Conservation (phyloP, 1,140 invertebrate genomes). For the Heliconius nattereri region DNA sequence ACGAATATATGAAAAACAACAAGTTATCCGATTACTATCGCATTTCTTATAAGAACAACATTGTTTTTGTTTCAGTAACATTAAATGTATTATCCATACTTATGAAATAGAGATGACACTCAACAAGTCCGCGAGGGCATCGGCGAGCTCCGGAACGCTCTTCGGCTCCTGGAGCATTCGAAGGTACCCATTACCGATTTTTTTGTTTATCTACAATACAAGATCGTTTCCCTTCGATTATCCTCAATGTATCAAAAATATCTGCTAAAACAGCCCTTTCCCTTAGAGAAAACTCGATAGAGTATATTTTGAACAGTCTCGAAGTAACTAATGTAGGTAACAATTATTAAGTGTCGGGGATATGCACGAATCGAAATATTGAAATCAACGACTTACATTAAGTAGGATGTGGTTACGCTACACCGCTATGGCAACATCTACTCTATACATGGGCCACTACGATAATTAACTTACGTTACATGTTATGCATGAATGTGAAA, state of each 20-base stretch:
- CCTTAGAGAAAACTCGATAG: constrained; percentile 79
- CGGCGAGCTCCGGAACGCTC: constrained; percentile 35
- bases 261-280: constrained; percentile 80
- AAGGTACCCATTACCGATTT: constrained; percentile 42
- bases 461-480: constrained; percentile 58
- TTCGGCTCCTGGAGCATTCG: constrained; percentile 38
- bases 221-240: constrained; percentile 77
- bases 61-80: constrained; percentile 78
- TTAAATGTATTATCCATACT: constrained; percentile 70
- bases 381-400: constrained; percentile 74
- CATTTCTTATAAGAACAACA: constrained; percentile 79
- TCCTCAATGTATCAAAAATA: constrained; percentile 81
- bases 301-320: constrained; percentile 79
- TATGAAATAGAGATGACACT: constrained; percentile 62
- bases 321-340: constrained; percentile 80
- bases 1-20: constrained; percentile 81
- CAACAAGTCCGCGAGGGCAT: constrained; percentile 44
- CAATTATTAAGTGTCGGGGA: constrained; percentile 77
- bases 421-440: constrained; percentile 72
- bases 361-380: constrained; percentile 77
- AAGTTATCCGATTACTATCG: constrained; percentile 77
- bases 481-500: constrained; percentile 60
- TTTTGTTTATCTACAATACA: constrained; percentile 58
- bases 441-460: constrained; percentile 59
- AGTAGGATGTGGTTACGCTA: constrained; percentile 72